Conservation (phyloP, 2,113 vertebrate species). For the Daubentonia madagascariensis region DNA sequence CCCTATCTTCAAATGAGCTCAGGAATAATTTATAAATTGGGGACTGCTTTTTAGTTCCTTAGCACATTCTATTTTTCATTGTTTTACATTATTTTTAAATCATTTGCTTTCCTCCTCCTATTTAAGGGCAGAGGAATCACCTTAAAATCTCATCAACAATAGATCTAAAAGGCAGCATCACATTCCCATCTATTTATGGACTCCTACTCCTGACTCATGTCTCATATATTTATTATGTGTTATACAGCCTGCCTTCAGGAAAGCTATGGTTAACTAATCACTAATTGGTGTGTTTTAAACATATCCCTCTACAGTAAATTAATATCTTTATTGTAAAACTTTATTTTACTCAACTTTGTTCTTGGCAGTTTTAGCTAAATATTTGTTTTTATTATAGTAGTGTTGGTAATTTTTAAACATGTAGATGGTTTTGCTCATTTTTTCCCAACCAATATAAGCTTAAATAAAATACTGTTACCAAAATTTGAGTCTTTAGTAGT, state of each 20-base stretch:
- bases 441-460: background rate
- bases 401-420: conserved; percentile 12
- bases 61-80: background rate
- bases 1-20: background rate
- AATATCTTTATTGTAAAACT: background rate
- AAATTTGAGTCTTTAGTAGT: background rate
- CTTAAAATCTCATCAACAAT: background rate
- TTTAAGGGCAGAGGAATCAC: background rate
- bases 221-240: background rate
- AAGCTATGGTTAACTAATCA: background rate
- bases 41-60: background rate
- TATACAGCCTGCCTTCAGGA: background rate
- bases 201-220: background rate
- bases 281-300: background rate
- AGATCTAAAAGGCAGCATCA: background rate
- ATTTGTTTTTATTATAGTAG: background rate
- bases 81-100: conserved; percentile 1
- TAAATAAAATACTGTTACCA: conserved; percentile 14
- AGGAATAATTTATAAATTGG: background rate
- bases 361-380: background rate
- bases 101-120: background rate
- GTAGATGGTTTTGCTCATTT: conserved; percentile 4
- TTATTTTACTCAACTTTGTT: background rate
- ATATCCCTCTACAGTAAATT: background rate
- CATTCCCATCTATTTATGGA: background rate